phyloP scores from a whole-genome alignment of 2,113 vertebrate genomes.

The Ochotona princeps region DNA sequence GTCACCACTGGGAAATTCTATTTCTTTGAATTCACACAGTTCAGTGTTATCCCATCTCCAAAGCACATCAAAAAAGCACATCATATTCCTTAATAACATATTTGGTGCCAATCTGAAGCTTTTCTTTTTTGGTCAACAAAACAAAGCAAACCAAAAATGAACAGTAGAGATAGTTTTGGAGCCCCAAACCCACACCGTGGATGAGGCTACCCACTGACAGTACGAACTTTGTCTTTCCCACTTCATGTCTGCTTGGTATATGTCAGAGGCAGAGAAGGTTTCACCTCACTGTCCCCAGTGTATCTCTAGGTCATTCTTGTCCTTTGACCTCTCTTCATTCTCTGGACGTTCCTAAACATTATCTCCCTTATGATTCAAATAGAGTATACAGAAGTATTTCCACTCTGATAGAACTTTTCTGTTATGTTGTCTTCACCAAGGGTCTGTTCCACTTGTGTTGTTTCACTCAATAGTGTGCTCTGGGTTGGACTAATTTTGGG shows the following conservation, averaged over 20 bases:
- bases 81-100: neutral
- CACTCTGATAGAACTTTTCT: neutral
- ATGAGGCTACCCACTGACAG: neutral
- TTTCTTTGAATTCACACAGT: conserved; percentile 24
- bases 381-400: neutral
- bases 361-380: neutral
- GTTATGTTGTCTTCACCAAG: neutral
- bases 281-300: neutral
- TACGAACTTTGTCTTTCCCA: no score
- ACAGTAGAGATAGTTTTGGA: neutral
- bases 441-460: neutral
- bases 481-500: neutral
- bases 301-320: neutral
- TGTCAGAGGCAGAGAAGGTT: neutral
- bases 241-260: neutral
- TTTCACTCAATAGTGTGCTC: neutral
- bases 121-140: neutral
- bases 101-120: neutral
- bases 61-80: neutral
- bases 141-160: neutral
- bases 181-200: neutral
- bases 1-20: neutral
- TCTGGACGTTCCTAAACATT: neutral
- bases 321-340: neutral
- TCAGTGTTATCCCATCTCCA: neutral